Base-by-base conservation (phyloP, 2,888 invertebrate genomes). In the Drosophila prostipennis region DNA sequence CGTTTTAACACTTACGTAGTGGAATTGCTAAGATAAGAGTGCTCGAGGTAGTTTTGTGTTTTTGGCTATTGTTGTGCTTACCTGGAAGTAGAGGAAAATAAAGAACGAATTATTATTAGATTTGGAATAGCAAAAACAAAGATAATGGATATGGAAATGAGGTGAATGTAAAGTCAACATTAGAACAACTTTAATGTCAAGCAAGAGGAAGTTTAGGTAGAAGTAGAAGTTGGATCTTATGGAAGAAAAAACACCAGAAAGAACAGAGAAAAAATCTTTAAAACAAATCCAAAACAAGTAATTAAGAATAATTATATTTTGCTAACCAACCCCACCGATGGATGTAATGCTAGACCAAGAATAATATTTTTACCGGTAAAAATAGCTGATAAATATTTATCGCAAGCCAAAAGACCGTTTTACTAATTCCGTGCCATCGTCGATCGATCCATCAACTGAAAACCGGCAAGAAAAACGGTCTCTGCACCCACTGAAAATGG, bases 1-100 rank as follows among this genome's bases (percentile, higher is more conserved):
- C 48, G 42, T 63, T 45, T 63, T 65, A 53, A 54, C 67, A 74
- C 73, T 74, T 68, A 61, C 67, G 67, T 16, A 26, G 32, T 32
- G 54, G 40, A 37, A 55, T 54, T 51, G 55, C 13, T 48, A 58
- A 58, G 73, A 65, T 73, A 72, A 72, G 57, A 43, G 45, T 46
- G 73, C 45, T 58, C 40, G 49, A 55, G 45, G 57, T 53, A 63
- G 49, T 37, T 57, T 42, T 11, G 29, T 29, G 29, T 34, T 34
- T 49, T 56, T 45, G n/a, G 8, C 37, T 8, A 36, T 69, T 54
- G 29, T 49, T 42, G 37, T 72, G 76, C 84, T 80, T 78, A 80
- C 80, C 83, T 76, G 76, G 5, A 78, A 80, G 48, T 48, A 74
- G 52, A 73, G 48, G 29, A 59, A 46, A 57, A 55, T 56, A 45